A percentile compares a stretch with the other conserved stretches of the same genome.
Evolutionary conservation across 2,888 invertebrate genomes (phyloP).

Genomic region (Diadegma fenestrale): DNA sequence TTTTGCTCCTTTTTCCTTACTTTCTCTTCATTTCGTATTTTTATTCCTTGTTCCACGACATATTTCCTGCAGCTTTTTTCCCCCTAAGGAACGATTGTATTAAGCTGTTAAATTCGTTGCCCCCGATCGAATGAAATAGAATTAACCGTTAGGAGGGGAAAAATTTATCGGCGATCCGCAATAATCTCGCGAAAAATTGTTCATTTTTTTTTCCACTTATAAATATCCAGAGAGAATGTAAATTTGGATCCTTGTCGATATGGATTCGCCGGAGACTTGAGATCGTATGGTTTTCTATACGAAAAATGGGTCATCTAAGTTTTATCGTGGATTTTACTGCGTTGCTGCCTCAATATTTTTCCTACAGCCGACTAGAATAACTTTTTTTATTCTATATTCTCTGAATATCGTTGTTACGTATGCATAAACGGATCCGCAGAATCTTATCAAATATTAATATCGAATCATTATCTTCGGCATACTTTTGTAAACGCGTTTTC

Average conservation of each 20-base stretch:
- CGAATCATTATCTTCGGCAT: slow-evolving; percentile 60
- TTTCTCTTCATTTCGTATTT: not conserved
- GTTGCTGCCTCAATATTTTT: slow-evolving; percentile 15
- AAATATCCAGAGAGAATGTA: slow-evolving; percentile 16
- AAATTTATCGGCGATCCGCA: slow-evolving; percentile 13
- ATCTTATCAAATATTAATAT: slow-evolving; percentile 67
- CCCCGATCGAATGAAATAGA: slow-evolving; percentile 58
- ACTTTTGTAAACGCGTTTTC: not conserved
- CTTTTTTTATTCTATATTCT: not conserved
- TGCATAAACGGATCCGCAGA: slow-evolving; percentile 27
- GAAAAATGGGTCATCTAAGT: slow-evolving; percentile 7
- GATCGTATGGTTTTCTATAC: not conserved
- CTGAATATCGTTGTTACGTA: slow-evolving; percentile 11
- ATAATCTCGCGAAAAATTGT: slow-evolving; percentile 28
- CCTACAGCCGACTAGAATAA: not conserved
- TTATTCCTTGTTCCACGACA: not conserved
- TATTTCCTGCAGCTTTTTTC: not conserved
- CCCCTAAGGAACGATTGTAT: slow-evolving; percentile 34
- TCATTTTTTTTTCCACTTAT: slow-evolving; percentile 2
- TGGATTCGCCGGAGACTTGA: no score
- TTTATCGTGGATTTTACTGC: not conserved
- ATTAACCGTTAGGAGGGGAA: slow-evolving; percentile 48
- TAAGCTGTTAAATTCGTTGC: slow-evolving; percentile 39
- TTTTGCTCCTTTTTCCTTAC: slow-evolving; percentile 37
- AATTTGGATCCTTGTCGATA: not conserved